Percentiles rank a stretch among this genome's conserved stretches.
Conservation (phyloP, 2,888 invertebrate species). For the Muschampia plurimacula region DNA sequence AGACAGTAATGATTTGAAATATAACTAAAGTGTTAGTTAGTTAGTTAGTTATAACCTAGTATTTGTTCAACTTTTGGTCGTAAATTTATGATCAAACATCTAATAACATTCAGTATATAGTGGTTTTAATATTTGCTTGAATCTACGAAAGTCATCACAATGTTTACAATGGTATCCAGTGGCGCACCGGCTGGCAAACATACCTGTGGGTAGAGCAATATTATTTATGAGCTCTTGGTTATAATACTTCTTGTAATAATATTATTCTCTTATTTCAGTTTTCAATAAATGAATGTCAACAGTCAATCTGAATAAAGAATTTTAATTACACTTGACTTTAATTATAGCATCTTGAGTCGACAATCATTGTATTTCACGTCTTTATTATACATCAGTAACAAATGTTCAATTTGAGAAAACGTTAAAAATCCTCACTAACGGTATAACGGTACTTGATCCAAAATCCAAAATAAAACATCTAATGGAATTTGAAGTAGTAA, state of each 20-base stretch:
- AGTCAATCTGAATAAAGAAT: too few species aligned
- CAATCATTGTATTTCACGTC: too few species aligned
- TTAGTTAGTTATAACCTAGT: too few species aligned
- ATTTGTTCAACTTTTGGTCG: too few species aligned
- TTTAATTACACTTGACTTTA: too few species aligned
- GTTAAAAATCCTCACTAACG: too few species aligned
- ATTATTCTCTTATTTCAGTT: background rate
- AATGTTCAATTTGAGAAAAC: background rate
- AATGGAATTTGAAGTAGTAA: slow-evolving; percentile 13
- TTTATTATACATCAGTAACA: background rate
- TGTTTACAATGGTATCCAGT: slow-evolving; percentile 39
- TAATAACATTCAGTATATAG: slow-evolving; percentile 23
- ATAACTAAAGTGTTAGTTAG: too few species aligned
- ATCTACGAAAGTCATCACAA: slow-evolving; percentile 26
- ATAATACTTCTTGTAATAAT: background rate
- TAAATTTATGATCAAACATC: too few species aligned
- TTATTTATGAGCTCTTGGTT: slow-evolving; percentile 15
- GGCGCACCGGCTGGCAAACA: slow-evolving; percentile 14
- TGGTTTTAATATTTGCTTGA: slow-evolving; percentile 6
- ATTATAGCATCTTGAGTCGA: too few species aligned
- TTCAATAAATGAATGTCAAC: background rate
- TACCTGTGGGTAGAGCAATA: slow-evolving; percentile 13
- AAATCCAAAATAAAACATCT: background rate
- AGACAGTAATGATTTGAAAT: too few species aligned
- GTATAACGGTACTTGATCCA: background rate